Evolutionary conservation across 2,113 vertebrate genomes (phyloP).

Genomic region (Odocoileus virginianus): DNA sequence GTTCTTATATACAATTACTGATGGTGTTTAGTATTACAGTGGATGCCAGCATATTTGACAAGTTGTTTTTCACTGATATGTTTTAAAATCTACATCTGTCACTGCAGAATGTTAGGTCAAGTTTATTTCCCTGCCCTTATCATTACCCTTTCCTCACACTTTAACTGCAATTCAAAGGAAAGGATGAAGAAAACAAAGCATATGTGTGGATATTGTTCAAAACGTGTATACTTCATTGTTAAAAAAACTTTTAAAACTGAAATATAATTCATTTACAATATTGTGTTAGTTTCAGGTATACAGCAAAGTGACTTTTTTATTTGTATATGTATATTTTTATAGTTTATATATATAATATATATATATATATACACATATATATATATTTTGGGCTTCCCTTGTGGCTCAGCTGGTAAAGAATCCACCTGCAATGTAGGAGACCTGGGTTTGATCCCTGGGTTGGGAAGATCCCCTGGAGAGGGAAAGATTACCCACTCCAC

Average conservation of each 20-base stretch:
- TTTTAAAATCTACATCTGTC: background rate
- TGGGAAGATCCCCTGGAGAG: background rate
- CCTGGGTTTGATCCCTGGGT: background rate
- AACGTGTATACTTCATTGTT: background rate
- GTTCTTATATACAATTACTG: background rate
- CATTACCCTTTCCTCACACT: background rate
- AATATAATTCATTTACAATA: background rate
- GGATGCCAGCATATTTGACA: background rate
- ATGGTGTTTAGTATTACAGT: background rate
- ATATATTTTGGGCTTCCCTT: background rate
- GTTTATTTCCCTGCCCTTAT: background rate
- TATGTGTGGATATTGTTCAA: background rate
- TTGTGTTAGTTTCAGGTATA: background rate
- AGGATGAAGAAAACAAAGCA: background rate
- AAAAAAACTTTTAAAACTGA: background rate
- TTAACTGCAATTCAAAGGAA: background rate
- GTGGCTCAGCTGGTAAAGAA: background rate
- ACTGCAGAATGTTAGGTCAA: background rate
- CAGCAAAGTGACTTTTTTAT: background rate
- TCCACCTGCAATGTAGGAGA: background rate
- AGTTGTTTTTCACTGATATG: background rate
- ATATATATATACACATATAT: background rate
- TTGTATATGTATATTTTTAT: background rate
- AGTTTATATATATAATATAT: background rate
- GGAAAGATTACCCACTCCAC: background rate